Evolutionary conservation across 2,113 vertebrate species (phyloP).

Genomic region (Bubalus kerabau): DNA sequence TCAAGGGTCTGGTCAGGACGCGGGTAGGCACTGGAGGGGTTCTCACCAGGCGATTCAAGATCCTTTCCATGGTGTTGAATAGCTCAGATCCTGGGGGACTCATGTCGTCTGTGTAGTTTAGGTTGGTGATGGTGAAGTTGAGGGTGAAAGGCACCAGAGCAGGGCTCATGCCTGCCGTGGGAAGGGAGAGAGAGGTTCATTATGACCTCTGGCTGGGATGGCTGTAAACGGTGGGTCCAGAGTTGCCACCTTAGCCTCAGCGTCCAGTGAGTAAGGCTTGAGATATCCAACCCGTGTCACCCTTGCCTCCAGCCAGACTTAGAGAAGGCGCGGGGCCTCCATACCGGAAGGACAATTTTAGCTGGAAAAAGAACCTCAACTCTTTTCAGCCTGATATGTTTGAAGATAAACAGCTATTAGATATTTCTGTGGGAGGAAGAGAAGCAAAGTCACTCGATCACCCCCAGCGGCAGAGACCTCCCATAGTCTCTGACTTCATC

Average conservation of each 20-base stretch:
- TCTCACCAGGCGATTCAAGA: constrained; percentile 64
- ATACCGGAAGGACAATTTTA: not conserved
- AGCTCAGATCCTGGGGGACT: constrained; percentile 25
- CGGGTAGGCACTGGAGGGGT: not conserved
- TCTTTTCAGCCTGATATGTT: not conserved
- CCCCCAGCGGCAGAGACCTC: not conserved
- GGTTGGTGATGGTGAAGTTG: constrained; percentile 73
- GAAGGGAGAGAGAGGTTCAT: not conserved
- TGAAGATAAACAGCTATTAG: not conserved
- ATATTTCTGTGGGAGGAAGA: not conserved
- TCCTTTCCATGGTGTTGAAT: constrained; percentile 38
- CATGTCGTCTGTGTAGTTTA: constrained; percentile 63
- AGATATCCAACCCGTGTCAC: not conserved
- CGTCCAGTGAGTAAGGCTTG: not conserved
- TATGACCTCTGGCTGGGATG: not conserved
- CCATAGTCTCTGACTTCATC: not conserved
- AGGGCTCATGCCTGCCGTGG: not conserved
- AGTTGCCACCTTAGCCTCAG: not conserved
- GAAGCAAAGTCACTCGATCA: not conserved
- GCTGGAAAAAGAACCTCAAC: not conserved
- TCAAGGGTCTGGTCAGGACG: not conserved
- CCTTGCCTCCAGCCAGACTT: not conserved
- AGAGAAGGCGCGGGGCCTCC: not conserved
- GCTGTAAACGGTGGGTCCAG: not conserved
- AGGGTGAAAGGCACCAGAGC: constrained; percentile 50